Evolutionary conservation across 2,113 vertebrate genomes (phyloP).

Genomic region (Paramisgurnus dabryanus): DNA sequence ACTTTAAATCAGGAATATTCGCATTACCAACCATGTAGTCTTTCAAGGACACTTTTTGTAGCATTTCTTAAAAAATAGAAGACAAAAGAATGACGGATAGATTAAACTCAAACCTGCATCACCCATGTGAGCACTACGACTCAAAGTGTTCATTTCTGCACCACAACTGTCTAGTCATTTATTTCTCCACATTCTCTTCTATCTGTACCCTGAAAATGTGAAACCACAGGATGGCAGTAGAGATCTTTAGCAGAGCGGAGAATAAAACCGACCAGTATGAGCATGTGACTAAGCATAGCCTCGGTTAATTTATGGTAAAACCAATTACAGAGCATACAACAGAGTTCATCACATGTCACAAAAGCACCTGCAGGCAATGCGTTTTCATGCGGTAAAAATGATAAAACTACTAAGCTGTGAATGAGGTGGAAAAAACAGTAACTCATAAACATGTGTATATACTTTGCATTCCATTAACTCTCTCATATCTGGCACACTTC

Average conservation of each 20-base stretch:
- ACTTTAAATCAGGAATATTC: neutral
- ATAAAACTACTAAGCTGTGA: neutral
- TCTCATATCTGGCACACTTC: too few relatives aligned
- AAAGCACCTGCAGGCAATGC: neutral
- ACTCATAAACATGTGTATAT: too few relatives aligned
- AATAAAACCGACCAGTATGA: neutral
- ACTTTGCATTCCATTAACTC: too few relatives aligned
- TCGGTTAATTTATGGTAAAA: constrained; percentile 5
- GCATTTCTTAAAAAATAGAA: too few relatives aligned
- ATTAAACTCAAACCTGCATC: neutral
- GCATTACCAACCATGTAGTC: too few relatives aligned
- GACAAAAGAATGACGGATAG: too few relatives aligned
- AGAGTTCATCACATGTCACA: neutral
- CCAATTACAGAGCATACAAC: neutral
- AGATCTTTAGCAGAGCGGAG: neutral
- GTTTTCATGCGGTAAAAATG: neutral
- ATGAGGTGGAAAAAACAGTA: neutral
- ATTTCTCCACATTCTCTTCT: too few relatives aligned
- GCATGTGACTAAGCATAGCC: constrained; percentile 19
- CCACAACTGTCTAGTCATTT: too few relatives aligned
- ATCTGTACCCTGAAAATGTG: neutral
- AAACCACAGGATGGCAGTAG: constrained; percentile 49
- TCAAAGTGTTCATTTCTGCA: too few relatives aligned
- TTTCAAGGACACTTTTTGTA: too few relatives aligned
- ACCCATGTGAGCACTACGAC: neutral